These are phyloP conservation scores for Zootoca vivipara DNA, from an alignment of 2,113 vertebrate genomes.

Conservation along the genomic window DNA sequence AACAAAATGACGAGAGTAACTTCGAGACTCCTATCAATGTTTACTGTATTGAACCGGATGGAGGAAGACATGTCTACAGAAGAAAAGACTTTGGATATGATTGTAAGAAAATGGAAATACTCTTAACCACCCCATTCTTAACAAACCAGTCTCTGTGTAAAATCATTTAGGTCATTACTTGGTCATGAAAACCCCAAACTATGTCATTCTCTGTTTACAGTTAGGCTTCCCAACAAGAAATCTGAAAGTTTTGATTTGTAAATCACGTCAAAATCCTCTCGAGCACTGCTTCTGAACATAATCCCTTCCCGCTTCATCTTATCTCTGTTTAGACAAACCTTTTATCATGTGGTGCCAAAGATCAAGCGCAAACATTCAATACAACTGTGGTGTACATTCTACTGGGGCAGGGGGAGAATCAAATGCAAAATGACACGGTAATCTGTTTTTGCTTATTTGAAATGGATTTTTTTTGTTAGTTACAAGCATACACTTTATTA, in stretches of 20 bases:
- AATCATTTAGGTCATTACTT: background rate
- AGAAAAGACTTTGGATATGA: no score
- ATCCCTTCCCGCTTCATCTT: rapidly evolving
- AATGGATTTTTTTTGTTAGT: background rate
- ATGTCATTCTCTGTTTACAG: background rate
- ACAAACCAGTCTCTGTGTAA: background rate
- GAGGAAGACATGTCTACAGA: no score
- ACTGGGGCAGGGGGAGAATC: background rate
- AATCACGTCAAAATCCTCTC: background rate
- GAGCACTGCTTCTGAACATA: background rate
- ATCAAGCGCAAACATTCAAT: background rate
- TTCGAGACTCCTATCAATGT: no score
- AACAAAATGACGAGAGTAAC: no score
- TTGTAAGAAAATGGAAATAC: no score
- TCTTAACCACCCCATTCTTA: background rate
- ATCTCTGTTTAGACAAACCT: background rate
- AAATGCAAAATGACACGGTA: background rate
- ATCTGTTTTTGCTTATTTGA: background rate
- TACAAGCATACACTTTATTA: background rate
- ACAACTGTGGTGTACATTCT: background rate
- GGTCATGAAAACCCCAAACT: background rate
- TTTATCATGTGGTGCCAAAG: background rate
- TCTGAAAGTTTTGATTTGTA: background rate
- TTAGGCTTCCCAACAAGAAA: background rate
- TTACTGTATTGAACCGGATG: no score